Base-by-base conservation (phyloP, 1,140 invertebrate species). In the Habropoda laboriosa region DNA sequence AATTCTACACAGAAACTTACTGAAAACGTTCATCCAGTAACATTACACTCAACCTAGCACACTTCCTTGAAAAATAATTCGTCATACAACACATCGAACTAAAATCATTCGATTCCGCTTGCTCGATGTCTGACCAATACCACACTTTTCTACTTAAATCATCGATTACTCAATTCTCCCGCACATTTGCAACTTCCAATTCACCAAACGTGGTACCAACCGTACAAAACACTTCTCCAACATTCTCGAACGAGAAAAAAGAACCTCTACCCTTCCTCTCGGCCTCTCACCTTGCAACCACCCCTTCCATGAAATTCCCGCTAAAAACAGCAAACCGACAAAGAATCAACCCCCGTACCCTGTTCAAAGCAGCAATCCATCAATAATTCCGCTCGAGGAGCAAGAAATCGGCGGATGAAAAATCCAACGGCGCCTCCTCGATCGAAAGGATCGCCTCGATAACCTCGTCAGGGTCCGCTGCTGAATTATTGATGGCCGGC, bases 401-500 rank as follows among this genome's bases (percentile, higher is more conserved):
- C 27, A 45, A 40, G 40, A 57, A 63, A 72, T 79, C 47, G 38
- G 24, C 74, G 72, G 53, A 77, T 73, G 76, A 63, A 79, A 73
- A 72, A 61, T 71, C 66, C 66, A 60, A 40, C 40, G 68, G 13
- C 57, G 67, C 16, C 35, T 45, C 16, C 35, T 45, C 78, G 58
- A 68, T 32, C 68, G 70, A 51, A 61, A 79, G 67, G 67, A 77
- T 57, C 55, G 60, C 64, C 67, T 32, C 53, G 70, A 79, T 89
- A 90, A 90, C 87, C 88, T 92, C 87, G 87, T 92, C 88, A 90
- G 87, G 89, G 88, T 87, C 85, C 85, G 78, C 87, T 90, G 75
- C 89, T 91, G 91, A 92, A 92, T 92, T 92, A 92, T 92, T 91
- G 89, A 92, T 92, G 87, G 60, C 75, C 78, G 85, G 76, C 86